Evolutionary conservation across 2,113 vertebrate genomes (phyloP).

Genomic region (Gavia stellata): DNA sequence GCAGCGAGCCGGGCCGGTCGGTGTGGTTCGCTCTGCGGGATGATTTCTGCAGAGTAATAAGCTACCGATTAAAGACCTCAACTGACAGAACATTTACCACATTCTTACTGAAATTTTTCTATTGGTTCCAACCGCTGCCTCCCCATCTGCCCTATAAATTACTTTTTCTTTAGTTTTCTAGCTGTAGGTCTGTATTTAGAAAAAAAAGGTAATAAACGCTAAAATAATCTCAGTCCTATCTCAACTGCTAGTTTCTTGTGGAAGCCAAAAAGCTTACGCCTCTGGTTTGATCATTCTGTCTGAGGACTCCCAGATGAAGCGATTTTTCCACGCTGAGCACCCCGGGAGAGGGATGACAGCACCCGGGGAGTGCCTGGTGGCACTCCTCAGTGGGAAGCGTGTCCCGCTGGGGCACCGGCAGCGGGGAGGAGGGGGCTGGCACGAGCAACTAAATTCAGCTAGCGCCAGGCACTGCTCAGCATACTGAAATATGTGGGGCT

Average conservation of each 20-base stretch:
- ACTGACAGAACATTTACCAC: neutral
- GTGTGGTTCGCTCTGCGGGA: accelerated
- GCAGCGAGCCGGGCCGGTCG: accelerated
- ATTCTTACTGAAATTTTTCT: neutral
- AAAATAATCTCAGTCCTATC: neutral
- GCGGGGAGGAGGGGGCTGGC: neutral
- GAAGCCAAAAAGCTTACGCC: neutral
- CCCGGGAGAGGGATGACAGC: neutral
- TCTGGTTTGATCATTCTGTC: neutral
- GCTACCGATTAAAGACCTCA: neutral
- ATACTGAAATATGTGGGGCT: neutral
- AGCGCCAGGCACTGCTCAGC: neutral
- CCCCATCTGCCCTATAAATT: neutral
- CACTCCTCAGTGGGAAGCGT: accelerated
- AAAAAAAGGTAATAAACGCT: neutral
- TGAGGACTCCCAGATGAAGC: too few relatives aligned
- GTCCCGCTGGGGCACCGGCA: neutral
- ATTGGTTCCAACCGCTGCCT: neutral
- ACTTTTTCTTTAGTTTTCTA: neutral
- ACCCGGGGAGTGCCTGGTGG: neutral
- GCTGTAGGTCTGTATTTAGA: neutral
- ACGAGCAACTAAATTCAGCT: accelerated
- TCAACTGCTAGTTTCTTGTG: neutral
- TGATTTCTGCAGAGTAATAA: accelerated
- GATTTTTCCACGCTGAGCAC: accelerated